Percentiles rank a stretch among this genome's conserved stretches.
Evolutionary conservation across 2,888 invertebrate species (phyloP).

Genomic region (Plemyria rubiginata): DNA sequence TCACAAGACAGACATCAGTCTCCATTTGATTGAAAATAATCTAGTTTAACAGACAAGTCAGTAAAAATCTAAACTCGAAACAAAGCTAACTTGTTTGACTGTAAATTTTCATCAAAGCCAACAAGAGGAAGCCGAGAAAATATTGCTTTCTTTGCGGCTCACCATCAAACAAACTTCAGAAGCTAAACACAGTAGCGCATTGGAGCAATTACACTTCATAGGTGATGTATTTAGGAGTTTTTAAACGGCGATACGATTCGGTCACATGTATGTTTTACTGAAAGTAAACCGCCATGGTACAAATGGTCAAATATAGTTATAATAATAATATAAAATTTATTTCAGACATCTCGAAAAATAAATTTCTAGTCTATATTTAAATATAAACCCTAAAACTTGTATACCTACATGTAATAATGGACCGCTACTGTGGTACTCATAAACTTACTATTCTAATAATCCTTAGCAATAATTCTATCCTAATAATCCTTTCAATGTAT

Average conservation of each 20-base stretch:
- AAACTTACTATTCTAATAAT: too few species aligned
- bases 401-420: too few species aligned
- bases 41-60: constrained; percentile 27
- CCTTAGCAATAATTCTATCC: too few species aligned
- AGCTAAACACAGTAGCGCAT: constrained; percentile 27
- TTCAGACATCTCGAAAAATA: too few species aligned
- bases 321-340: too few species aligned
- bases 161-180: constrained; percentile 37
- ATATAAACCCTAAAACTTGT: too few species aligned
- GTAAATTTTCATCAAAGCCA: constrained; percentile 39
- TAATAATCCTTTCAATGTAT: too few species aligned
- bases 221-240: constrained; percentile 10
- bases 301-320: too few species aligned
- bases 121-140: constrained; percentile 34
- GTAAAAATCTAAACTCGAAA: constrained; percentile 34
- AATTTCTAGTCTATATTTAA: too few species aligned
- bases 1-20: constrained; percentile 9
- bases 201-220: constrained; percentile 10
- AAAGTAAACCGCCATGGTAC: too few species aligned
- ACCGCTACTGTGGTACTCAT: too few species aligned
- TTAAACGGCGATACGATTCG: constrained; percentile 10
- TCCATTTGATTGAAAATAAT: constrained; percentile 25
- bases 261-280: too few species aligned
- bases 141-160: constrained; percentile 38
- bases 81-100: constrained; percentile 26